These are phyloP conservation scores for Homarus gammarus DNA, from an alignment of 2,888 invertebrate species.

Conservation along the genomic window DNA sequence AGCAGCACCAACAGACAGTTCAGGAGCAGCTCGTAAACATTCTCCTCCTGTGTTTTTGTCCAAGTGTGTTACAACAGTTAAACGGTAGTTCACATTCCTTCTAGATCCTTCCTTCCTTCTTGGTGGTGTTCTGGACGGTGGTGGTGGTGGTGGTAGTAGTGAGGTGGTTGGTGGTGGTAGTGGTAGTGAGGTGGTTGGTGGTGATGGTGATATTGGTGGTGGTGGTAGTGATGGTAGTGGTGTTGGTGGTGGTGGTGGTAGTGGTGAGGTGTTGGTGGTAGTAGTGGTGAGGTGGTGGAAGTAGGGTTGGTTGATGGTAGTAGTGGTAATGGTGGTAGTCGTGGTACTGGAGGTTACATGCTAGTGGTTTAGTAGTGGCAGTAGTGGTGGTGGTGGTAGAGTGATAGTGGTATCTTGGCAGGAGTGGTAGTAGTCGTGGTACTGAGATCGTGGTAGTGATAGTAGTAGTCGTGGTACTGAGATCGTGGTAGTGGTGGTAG, in stretches of 20 bases:
- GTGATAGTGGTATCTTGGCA: background rate
- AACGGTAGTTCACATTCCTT: slow-evolving; percentile 14
- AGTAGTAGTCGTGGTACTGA: background rate
- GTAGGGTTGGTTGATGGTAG: slow-evolving; percentile 6
- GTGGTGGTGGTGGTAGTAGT: slow-evolving; percentile 1
- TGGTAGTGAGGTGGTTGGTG: no score
- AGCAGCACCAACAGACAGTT: background rate
- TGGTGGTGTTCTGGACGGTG: background rate
- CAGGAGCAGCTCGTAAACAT: background rate
- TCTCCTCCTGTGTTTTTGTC: background rate
- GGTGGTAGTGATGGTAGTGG: no score
- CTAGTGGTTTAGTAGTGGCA: background rate
- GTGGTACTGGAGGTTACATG: background rate
- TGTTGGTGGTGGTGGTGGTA: background rate
- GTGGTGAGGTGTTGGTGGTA: no score
- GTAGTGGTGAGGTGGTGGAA: background rate
- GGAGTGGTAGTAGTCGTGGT: slow-evolving; percentile 2
- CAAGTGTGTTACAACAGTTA: slow-evolving; percentile 3
- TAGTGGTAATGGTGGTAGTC: background rate
- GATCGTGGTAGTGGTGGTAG: no score
- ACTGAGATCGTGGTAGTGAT: background rate
- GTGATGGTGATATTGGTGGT: no score
- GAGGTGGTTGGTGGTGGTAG: no score
- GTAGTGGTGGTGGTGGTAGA: no score
- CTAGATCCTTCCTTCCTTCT: background rate